A percentile compares a stretch with the other conserved stretches of the same genome.
Conservation (phyloP, 2,888 invertebrate species). For the Drosophila anceps region DNA sequence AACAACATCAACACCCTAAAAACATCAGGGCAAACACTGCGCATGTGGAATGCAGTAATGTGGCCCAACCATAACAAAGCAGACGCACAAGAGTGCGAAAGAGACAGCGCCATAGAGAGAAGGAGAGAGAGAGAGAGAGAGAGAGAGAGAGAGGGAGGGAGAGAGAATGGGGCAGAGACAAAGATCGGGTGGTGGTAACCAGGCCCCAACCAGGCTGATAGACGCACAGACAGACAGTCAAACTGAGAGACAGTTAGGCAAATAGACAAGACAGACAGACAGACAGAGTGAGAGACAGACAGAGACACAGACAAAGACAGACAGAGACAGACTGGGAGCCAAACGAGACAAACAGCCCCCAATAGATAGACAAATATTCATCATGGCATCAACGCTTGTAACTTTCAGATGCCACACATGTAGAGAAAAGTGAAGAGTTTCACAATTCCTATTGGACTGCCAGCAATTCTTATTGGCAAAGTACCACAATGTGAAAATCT, state of each 20-base stretch:
- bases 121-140: neutral
- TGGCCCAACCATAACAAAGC: conserved; percentile 72
- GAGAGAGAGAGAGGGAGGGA: conserved; percentile 1
- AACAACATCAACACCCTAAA: conserved; percentile 68
- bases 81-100: conserved; percentile 3
- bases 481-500: no score
- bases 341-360: conserved; percentile 69
- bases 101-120: no score
- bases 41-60: conserved; percentile 81
- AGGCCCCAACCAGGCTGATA: conserved; percentile 24
- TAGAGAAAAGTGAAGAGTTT: conserved; percentile 3
- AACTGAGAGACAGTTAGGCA: conserved; percentile 26
- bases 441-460: neutral
- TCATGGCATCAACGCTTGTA: conserved; percentile 49
- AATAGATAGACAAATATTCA: conserved; percentile 74
- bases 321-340: conserved; percentile 4
- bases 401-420: conserved; percentile 62
- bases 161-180: conserved; percentile 1
- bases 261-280: conserved; percentile 28
- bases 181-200: conserved; percentile 9
- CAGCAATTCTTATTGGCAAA: neutral
- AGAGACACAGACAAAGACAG: conserved; percentile 5
- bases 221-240: conserved; percentile 12
- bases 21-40: conserved; percentile 80
- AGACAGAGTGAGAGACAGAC: conserved; percentile 8